A percentile compares a stretch with the other conserved stretches of the same genome.
These are phyloP conservation scores for Crocuta crocuta DNA, from an alignment of 2,113 vertebrate genomes.

Conservation along the genomic window DNA sequence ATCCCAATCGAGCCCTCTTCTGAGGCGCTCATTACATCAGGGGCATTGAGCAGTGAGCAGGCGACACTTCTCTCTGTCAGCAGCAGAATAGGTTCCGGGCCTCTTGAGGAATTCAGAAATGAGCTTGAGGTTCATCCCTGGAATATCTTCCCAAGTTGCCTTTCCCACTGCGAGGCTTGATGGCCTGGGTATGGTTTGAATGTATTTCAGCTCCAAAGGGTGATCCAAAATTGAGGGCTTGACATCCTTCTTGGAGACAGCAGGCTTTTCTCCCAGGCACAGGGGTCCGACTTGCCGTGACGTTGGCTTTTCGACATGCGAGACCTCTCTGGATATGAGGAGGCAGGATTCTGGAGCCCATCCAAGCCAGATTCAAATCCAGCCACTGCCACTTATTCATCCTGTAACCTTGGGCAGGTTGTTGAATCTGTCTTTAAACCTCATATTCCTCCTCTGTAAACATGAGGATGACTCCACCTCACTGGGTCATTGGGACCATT, in stretches of 20 bases:
- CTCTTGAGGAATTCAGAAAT: constrained; percentile 4
- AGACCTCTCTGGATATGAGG: not conserved
- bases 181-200: not conserved
- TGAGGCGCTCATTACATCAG: constrained; percentile 47
- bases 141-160: not conserved
- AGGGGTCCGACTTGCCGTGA: not conserved
- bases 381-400: not conserved
- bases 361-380: not conserved
- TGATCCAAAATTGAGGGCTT: not conserved
- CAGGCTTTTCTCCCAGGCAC: not conserved
- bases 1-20: constrained; percentile 66
- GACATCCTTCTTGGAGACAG: not conserved
- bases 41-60: not conserved
- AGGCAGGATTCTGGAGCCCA: not conserved
- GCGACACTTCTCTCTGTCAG: constrained; percentile 64
- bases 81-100: not conserved
- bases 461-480: not conserved
- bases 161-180: not conserved
- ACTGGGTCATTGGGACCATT: too few species aligned
- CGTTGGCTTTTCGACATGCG: not conserved
- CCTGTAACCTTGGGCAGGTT: not conserved
- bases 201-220: not conserved
- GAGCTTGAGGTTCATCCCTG: constrained; percentile 47
- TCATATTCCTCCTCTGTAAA: not conserved
- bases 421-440: not conserved